These are phyloP conservation scores for Hydroisotoma schaefferi DNA, from an alignment of 2,888 invertebrate species.

Conservation along the genomic window DNA sequence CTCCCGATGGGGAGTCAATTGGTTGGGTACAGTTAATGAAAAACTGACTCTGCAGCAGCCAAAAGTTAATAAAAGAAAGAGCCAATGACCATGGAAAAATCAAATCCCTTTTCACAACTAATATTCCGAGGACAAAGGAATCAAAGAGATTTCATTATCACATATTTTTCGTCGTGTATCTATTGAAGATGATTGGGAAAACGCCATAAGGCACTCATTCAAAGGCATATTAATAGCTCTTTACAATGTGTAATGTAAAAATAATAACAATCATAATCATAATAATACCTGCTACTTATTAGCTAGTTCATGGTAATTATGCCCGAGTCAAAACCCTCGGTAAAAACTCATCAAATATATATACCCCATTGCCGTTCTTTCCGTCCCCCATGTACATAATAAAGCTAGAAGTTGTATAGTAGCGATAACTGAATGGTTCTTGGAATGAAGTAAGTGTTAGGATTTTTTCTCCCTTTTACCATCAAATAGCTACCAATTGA, in stretches of 20 bases:
- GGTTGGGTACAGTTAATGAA: conserved; percentile 9
- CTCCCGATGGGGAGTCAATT: conserved; percentile 43
- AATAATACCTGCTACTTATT: too few relatives aligned
- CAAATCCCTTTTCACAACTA: conserved; percentile 3
- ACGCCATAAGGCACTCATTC: conserved; percentile 25
- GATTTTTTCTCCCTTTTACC: too few relatives aligned
- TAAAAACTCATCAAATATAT: too few relatives aligned
- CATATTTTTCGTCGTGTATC: not conserved
- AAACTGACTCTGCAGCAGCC: conserved; percentile 15
- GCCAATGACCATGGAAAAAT: conserved; percentile 26
- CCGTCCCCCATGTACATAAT: not conserved
- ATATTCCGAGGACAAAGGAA: conserved; percentile 7
- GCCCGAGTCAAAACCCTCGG: too few relatives aligned
- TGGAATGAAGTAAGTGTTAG: too few relatives aligned
- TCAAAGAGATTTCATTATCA: conserved; percentile 3
- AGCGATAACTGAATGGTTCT: too few relatives aligned
- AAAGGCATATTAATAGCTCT: not conserved
- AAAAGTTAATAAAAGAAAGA: conserved; percentile 25
- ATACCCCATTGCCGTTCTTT: not conserved
- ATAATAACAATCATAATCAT: too few relatives aligned
- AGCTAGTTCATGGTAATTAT: conserved; percentile 2
- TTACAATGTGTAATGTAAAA: too few relatives aligned
- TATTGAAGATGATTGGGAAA: conserved; percentile 23
- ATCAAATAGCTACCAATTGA: too few relatives aligned
- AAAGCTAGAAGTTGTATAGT: too few relatives aligned